Conservation (phyloP, 30 jellyfish, hydroid and myxozoan species). For the Chironex yamaguchii region DNA sequence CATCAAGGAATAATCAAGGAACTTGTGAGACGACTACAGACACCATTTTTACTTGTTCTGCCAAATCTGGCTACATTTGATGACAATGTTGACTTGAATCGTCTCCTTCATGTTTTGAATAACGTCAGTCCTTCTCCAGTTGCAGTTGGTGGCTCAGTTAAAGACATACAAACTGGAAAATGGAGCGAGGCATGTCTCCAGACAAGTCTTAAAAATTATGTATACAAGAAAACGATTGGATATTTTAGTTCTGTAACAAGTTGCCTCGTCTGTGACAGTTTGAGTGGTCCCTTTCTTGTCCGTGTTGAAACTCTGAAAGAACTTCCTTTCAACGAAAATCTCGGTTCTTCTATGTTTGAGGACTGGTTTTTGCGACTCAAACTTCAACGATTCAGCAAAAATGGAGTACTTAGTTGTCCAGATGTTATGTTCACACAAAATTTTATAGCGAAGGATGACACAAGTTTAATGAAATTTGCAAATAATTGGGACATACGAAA, state of each 20-base stretch:
- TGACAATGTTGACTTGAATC: constrained; percentile 58
- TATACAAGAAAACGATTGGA: constrained; percentile 54
- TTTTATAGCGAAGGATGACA: not conserved
- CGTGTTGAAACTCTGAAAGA: constrained; percentile 19
- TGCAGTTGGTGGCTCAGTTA: constrained; percentile 82
- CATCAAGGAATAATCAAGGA: constrained; percentile 22
- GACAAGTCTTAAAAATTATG: constrained; percentile 56
- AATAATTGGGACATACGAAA: constrained; percentile 76
- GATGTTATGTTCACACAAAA: constrained; percentile 72
- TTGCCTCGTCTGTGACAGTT: constrained; percentile 74
- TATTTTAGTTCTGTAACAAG: constrained; percentile 66
- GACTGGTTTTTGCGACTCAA: constrained; percentile 86
- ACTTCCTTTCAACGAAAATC: constrained; percentile 20
- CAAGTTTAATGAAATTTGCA: constrained; percentile 40
- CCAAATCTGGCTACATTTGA: constrained; percentile 46
- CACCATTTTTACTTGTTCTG: constrained; percentile 79
- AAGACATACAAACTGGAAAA: constrained; percentile 42
- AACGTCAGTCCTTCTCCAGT: constrained; percentile 5
- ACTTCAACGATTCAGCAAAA: not conserved
- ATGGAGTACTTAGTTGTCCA: constrained; percentile 73
- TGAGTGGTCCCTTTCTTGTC: constrained; percentile 72
- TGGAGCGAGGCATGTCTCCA: constrained; percentile 93
- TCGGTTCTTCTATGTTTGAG: constrained; percentile 65
- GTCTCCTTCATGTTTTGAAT: constrained; percentile 64
- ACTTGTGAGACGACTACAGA: constrained; percentile 5